These are phyloP conservation scores for Halichoerus grypus DNA, from an alignment of 2,113 vertebrate species.

Conservation along the genomic window DNA sequence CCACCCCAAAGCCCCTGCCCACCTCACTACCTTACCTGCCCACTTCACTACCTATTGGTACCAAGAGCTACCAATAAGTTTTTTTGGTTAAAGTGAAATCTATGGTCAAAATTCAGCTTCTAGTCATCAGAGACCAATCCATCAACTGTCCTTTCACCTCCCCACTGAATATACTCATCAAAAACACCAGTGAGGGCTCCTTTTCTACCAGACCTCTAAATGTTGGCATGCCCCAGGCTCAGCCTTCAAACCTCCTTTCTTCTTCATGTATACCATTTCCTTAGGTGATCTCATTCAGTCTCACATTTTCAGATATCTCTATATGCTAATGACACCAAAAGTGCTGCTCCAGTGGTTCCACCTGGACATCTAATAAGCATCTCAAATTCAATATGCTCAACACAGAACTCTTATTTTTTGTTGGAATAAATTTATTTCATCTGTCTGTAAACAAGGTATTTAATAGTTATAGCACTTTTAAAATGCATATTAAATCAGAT, in stretches of 20 bases:
- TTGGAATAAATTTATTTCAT: conserved; percentile 99
- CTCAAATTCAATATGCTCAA: background rate
- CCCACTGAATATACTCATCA: background rate
- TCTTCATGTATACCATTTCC: background rate
- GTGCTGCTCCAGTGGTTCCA: background rate
- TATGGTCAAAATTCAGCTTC: background rate
- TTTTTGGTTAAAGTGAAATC: background rate
- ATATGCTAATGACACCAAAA: background rate
- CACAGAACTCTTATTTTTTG: conserved; percentile 52
- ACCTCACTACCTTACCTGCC: background rate
- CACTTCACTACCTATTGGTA: background rate
- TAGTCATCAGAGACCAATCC: background rate
- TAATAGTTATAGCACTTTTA: conserved; percentile 99
- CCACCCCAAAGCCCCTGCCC: background rate
- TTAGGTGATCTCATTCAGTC: background rate
- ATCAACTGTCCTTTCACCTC: background rate
- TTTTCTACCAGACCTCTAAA: background rate
- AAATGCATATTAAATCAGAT: conserved; percentile 99
- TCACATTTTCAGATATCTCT: background rate
- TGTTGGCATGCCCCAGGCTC: background rate
- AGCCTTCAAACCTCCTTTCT: background rate
- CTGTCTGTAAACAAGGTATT: conserved; percentile 99
- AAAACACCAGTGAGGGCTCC: background rate
- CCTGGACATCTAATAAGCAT: background rate
- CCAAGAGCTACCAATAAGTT: background rate